phyloP scores from a whole-genome alignment of 2,888 invertebrate species.

The Hyppa rectilinea region DNA sequence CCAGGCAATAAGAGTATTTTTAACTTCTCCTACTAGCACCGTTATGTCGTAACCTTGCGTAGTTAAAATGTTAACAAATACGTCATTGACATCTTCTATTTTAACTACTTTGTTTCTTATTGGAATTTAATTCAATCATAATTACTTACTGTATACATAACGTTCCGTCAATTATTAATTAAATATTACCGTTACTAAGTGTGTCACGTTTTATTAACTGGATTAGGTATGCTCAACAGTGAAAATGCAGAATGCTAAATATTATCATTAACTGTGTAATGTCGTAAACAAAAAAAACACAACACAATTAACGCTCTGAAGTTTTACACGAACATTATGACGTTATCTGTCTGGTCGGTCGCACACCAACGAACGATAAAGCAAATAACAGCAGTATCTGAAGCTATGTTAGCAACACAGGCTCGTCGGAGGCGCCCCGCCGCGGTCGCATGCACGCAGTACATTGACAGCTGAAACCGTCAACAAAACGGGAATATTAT shows the following conservation, averaged over 20 bases:
- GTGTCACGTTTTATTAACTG: not conserved
- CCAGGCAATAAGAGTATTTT: slow-evolving; percentile 49
- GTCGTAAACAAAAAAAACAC: slow-evolving; percentile 31
- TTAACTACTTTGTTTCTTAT: slow-evolving; percentile 8
- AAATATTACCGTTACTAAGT: not conserved
- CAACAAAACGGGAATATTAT: slow-evolving; percentile 81
- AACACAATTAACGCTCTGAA: slow-evolving; percentile 59
- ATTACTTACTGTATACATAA: slow-evolving; percentile 5
- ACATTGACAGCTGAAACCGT: slow-evolving; percentile 85
- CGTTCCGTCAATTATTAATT: not conserved
- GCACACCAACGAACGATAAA: slow-evolving; percentile 80
- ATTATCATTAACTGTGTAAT: slow-evolving; percentile 24
- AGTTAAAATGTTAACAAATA: slow-evolving; percentile 22
- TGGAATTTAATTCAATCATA: slow-evolving; percentile 33
- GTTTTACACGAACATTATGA: slow-evolving; percentile 68
- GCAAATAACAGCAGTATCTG: slow-evolving; percentile 78
- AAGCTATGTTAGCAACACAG: slow-evolving; percentile 71
- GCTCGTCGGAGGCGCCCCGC: slow-evolving; percentile 75
- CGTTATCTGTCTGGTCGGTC: slow-evolving; percentile 80
- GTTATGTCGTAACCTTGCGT: slow-evolving; percentile 50
- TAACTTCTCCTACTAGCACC: slow-evolving; percentile 20
- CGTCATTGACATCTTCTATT: slow-evolving; percentile 1
- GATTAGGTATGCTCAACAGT: not conserved
- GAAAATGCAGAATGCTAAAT: slow-evolving; percentile 22
- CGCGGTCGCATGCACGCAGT: slow-evolving; percentile 68